A percentile compares a stretch with the other conserved stretches of the same genome.
Conservation (phyloP, 2,797 vertebrate genomes). For the Pangasius sanitwongsei region DNA sequence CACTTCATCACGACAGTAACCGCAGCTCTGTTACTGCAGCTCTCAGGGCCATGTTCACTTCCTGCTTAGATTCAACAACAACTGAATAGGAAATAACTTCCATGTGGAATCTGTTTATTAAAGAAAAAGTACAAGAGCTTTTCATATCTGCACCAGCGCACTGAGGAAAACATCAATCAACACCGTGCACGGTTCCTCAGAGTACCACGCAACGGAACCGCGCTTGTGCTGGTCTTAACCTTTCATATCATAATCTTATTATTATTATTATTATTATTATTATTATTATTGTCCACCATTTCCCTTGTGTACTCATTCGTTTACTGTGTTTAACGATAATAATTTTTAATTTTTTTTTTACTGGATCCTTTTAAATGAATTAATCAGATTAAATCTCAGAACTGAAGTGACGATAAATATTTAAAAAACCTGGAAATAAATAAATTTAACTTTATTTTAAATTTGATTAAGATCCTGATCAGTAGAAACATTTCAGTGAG, state of each 20-base stretch:
- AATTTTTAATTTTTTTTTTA: neutral
- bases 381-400: neutral
- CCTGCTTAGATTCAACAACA: neutral
- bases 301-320: neutral
- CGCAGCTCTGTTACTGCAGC: neutral
- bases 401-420: neutral
- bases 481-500: neutral
- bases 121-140: neutral
- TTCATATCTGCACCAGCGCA: neutral
- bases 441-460: too few species aligned
- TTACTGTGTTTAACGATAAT: neutral
- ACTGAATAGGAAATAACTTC: neutral
- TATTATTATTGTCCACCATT: neutral
- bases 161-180: neutral
- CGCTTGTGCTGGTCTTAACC: neutral
- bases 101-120: neutral
- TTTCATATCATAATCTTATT: neutral
- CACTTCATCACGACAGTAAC: neutral
- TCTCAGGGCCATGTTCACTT: neutral
- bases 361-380: too few species aligned
- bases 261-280: neutral
- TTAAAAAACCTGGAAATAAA: too few species aligned
- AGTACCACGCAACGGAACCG: neutral
- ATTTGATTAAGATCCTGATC: neutral
- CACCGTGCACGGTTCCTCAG: neutral